A percentile compares a stretch with the other conserved stretches of the same genome.
phyloP scores from a whole-genome alignment of 2,113 vertebrate genomes.

The Pseudorhombus dupliciocellatus region DNA sequence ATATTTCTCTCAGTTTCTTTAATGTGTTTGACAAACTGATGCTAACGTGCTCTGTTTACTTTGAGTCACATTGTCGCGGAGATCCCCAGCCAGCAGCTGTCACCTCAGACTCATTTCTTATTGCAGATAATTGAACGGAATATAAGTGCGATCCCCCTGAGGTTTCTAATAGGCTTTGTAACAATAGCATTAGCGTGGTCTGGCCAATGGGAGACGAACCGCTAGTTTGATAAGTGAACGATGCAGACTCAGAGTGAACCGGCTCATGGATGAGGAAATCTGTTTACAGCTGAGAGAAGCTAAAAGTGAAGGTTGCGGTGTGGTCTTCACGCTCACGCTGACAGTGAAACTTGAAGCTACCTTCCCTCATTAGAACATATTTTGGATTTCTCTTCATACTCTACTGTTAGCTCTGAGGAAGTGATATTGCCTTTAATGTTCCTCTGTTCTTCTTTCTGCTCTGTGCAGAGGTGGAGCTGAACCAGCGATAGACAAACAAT shows the following conservation, averaged over 20 bases:
- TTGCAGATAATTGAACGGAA: slow-evolving; percentile 39
- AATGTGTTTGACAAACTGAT: slow-evolving; percentile 2
- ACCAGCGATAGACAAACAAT: slow-evolving; percentile 52
- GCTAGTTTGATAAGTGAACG: slow-evolving; percentile 26
- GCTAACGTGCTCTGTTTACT: neutral
- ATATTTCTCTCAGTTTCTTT: neutral
- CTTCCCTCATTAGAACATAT: neutral
- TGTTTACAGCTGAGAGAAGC: neutral
- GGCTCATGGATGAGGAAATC: neutral
- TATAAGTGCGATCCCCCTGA: slow-evolving; percentile 21
- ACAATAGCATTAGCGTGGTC: slow-evolving; percentile 35
- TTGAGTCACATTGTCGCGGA: slow-evolving; percentile 11
- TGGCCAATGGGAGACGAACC: slow-evolving; percentile 34
- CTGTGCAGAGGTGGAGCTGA: slow-evolving; percentile 48
- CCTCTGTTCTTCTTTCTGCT: slow-evolving; percentile 21
- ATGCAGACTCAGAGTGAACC: neutral
- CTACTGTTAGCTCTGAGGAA: neutral
- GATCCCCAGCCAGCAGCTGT: neutral
- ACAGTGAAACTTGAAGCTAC: neutral
- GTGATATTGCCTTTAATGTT: neutral
- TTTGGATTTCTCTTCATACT: neutral
- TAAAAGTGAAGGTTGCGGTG: neutral
- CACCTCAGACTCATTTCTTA: slow-evolving; percentile 26
- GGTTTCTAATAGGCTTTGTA: slow-evolving; percentile 50
- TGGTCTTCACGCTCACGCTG: neutral